These are phyloP conservation scores for Euphydryas editha DNA, from an alignment of 2,888 invertebrate genomes.

Conservation along the genomic window DNA sequence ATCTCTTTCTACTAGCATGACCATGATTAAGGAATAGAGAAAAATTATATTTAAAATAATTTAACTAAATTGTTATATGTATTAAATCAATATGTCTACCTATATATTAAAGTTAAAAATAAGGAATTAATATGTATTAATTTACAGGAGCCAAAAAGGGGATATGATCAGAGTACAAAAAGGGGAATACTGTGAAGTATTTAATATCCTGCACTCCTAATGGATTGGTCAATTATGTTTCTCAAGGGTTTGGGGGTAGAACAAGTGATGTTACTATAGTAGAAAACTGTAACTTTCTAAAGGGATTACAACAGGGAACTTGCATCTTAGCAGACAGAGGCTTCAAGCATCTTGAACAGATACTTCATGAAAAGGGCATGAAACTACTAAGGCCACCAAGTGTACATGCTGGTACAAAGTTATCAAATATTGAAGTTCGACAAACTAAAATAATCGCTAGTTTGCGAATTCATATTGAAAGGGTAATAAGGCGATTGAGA, in stretches of 20 bases:
- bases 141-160: no score
- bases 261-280: constrained; percentile 4
- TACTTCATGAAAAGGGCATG: background rate
- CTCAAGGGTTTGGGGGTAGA: background rate
- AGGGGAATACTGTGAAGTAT: background rate
- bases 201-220: background rate
- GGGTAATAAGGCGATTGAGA: background rate
- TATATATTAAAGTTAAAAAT: no score
- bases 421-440: background rate
- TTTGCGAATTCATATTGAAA: background rate
- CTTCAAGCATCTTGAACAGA: background rate
- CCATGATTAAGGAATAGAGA: no score
- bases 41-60: no score
- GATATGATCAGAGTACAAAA: background rate
- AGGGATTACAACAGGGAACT: background rate
- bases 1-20: no score
- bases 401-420: background rate
- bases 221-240: background rate
- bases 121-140: no score
- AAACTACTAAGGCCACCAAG: background rate
- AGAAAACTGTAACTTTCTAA: constrained; percentile 10
- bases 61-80: no score
- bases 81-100: no score
- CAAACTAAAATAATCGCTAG: background rate
- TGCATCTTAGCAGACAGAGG: constrained; percentile 8